Evolutionary conservation across 2,797 vertebrate species (phyloP), one percentile per base, ranked within the genome.

Genomic region (Thunnus albacares): DNA sequence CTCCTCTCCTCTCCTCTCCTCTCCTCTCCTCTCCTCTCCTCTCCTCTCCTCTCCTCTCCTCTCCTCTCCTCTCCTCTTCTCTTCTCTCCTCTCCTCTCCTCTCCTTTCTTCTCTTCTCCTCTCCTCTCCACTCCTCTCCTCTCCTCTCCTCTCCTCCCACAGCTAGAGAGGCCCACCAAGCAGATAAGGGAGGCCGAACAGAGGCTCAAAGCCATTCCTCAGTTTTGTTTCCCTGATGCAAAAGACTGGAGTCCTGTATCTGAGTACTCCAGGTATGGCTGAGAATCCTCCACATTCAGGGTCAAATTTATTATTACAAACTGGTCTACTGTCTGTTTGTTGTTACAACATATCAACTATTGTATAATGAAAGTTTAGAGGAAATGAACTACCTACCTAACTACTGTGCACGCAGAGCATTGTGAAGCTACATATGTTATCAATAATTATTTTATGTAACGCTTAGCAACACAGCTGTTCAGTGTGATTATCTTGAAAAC

Each of bases 211-310:
- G 98, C 98, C 45, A 99, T 99, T 79, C 98, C 98, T 11, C 98
- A 99, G 91, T 99, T 99, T 94, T 99, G 98, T 93, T 99, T 99
- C 85, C 98, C 98, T 14, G 98, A 99, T 80, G 97, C 98, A 81
- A 99, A 97, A 91, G 98, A 99, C 93, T 99, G 98, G 98, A 96
- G 94, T 79, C 98, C 98, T 0, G 97, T 99, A 68, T 96, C 97
- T 0, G 97, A 99, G 49, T 99, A 98, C 80, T 95, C 79, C 95
- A 99, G 98, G 98, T 99, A 94, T n/a, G 73, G 22, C 26, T 30
- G 47, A 11, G 0, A 45, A 60, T 45, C 53, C 18, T 53, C 61
- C 15, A 55, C n/a, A 0, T 33, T 14, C 11, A 49, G 0, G 38
- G 14, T 52, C 4, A 63, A 26, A 33, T 41, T 51, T 10, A 58